Conservation (phyloP, 2,888 invertebrate species). For the Tenthredo notha region DNA sequence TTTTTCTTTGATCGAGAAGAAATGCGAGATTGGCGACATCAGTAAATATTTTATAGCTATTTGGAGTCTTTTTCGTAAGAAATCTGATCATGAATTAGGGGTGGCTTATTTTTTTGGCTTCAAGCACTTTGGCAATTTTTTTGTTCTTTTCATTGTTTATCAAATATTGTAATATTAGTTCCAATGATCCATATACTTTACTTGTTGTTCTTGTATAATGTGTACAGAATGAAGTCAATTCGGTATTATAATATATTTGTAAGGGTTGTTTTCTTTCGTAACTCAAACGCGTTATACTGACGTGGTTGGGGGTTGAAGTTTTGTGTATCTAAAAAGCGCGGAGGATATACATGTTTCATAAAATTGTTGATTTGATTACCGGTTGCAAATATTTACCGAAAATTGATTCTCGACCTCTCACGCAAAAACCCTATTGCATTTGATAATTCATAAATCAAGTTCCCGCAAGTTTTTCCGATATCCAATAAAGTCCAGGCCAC, state of each 20-base stretch:
- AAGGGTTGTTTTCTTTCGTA: neutral
- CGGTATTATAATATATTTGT: neutral
- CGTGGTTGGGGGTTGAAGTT: neutral
- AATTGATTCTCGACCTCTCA: neutral
- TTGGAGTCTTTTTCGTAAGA: neutral
- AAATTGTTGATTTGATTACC: slow-evolving; percentile 19
- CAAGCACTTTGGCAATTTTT: neutral
- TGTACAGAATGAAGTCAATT: neutral
- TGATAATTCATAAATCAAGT: slow-evolving; percentile 53
- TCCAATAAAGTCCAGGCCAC: slow-evolving; percentile 46
- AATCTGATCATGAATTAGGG: neutral
- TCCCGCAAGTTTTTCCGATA: slow-evolving; percentile 40
- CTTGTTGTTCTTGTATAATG: neutral
- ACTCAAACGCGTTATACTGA: neutral
- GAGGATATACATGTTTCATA: neutral
- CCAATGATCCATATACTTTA: neutral
- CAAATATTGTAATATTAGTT: neutral
- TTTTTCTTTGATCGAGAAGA: neutral
- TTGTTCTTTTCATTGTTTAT: neutral
- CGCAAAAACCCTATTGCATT: neutral
- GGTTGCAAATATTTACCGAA: neutral
- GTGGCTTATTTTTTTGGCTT: neutral
- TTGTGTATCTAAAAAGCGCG: neutral
- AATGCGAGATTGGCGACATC: neutral
- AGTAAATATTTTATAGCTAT: neutral